phyloP scores from a whole-genome alignment of 2,113 vertebrate genomes.

The Solenodon paradoxus region DNA sequence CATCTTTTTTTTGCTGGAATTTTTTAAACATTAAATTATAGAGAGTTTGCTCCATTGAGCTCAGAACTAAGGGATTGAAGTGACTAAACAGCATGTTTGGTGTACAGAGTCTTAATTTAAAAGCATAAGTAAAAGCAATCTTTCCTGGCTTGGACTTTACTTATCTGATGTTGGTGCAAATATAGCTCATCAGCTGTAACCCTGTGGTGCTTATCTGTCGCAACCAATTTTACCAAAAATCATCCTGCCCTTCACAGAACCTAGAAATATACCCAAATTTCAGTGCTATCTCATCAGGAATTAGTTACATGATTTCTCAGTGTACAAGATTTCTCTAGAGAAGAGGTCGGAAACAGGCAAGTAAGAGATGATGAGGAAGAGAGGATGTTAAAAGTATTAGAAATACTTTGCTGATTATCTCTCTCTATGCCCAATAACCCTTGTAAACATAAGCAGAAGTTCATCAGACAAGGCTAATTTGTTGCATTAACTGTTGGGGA shows the following conservation, averaged over 20 bases:
- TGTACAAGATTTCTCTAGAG: background rate
- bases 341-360: background rate
- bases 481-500: background rate
- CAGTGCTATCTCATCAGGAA: background rate
- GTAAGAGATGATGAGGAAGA: background rate
- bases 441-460: constrained; percentile 20
- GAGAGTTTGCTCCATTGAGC: accelerated
- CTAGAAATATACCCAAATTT: background rate
- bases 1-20: background rate
- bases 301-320: background rate
- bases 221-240: background rate
- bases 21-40: background rate
- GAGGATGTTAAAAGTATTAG: background rate
- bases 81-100: background rate
- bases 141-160: background rate
- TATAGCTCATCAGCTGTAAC: background rate
- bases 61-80: background rate
- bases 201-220: background rate
- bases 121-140: background rate
- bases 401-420: background rate
- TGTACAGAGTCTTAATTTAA: background rate
- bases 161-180: background rate
- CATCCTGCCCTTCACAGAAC: background rate
- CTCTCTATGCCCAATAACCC: background rate
- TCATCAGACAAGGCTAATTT: constrained; percentile 49